Conservation (phyloP, 2,113 vertebrate species). For the Neotoma lepida region DNA sequence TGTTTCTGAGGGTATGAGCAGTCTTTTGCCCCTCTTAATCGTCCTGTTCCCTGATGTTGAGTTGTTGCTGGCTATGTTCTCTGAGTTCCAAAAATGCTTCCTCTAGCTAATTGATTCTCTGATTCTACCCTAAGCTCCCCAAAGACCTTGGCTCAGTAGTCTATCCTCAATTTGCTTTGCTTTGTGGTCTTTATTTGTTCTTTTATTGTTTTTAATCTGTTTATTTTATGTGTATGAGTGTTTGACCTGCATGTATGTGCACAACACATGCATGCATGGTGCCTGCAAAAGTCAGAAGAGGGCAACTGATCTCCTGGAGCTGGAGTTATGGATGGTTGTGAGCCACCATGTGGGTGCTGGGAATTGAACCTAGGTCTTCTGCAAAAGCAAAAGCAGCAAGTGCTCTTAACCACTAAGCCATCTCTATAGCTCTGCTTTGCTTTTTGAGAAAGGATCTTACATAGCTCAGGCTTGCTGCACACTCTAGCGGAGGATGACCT, state of each 20-base stretch:
- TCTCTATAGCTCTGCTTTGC: not conserved
- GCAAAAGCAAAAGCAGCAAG: no score
- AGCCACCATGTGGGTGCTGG: not conserved
- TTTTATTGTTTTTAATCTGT: not conserved
- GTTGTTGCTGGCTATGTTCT: not conserved
- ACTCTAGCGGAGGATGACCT: not conserved
- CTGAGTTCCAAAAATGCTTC: not conserved
- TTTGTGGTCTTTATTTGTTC: not conserved
- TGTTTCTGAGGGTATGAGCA: constrained; percentile 92
- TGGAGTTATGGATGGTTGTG: not conserved
- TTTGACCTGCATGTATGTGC: not conserved
- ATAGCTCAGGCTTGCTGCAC: not conserved
- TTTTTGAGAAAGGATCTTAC: not conserved
- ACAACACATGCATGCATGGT: not conserved
- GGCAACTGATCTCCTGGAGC: not conserved
- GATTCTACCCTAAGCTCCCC: not conserved
- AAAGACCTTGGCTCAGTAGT: not conserved
- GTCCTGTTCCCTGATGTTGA: not conserved
- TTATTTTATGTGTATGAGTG: not conserved
- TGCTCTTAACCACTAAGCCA: not conserved
- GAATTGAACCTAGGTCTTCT: not conserved
- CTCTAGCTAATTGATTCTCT: not conserved
- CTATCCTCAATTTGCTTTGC: not conserved
- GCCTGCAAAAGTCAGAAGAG: not conserved
- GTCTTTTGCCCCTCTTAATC: not conserved